phyloP scores from a whole-genome alignment of 2,113 vertebrate species.

The Struthio camelus region DNA sequence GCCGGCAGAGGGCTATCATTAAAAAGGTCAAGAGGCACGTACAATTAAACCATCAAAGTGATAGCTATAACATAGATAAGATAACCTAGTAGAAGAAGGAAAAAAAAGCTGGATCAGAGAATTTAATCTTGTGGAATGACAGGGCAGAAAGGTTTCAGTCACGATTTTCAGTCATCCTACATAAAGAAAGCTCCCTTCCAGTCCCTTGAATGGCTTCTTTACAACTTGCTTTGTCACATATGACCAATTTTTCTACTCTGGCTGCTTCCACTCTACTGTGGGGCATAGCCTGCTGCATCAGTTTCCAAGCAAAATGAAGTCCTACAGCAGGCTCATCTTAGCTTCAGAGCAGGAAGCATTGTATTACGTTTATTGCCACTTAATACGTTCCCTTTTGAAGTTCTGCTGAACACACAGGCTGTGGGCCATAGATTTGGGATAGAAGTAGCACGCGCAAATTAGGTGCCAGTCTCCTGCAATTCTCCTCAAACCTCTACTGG shows the following conservation, averaged over 20 bases:
- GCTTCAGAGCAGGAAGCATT: neutral
- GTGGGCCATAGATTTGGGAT: neutral
- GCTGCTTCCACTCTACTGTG: neutral
- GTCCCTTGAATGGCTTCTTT: neutral
- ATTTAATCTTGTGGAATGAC: neutral
- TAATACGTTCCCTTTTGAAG: neutral
- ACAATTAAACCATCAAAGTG: slow-evolving; percentile 15
- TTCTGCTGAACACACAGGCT: neutral
- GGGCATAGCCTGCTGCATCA: neutral
- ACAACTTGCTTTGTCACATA: neutral
- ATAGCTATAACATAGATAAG: slow-evolving; percentile 16
- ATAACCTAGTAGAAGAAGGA: neutral
- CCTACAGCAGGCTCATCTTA: neutral
- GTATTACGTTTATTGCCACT: neutral
- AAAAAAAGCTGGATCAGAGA: neutral
- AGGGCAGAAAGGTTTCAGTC: neutral
- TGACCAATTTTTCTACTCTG: neutral
- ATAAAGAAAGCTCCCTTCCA: neutral
- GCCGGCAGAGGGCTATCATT: neutral
- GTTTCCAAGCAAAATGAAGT: neutral
- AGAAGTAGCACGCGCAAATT: neutral
- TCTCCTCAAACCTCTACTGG: neutral
- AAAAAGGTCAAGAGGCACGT: slow-evolving; percentile 25
- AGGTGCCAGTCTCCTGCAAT: neutral
- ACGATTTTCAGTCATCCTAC: neutral